Conservation (phyloP, 2,797 vertebrate genomes). For the Malurus leucopterus region DNA sequence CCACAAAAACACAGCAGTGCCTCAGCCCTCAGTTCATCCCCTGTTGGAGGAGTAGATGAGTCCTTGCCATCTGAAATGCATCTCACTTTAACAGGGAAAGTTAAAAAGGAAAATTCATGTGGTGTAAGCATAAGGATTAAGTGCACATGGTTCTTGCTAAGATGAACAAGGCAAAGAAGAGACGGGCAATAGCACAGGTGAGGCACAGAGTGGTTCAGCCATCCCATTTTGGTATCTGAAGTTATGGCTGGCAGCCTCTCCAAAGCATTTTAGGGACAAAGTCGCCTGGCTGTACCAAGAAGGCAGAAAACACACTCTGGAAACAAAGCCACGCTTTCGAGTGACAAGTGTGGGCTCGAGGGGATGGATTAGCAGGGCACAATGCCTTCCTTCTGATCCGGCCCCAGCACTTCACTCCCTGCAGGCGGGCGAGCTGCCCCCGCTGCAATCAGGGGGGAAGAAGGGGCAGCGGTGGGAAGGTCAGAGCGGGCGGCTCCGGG, state of each 20-base stretch:
- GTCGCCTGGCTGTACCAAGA: accelerated
- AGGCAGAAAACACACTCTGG: not conserved
- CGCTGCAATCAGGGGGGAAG: not conserved
- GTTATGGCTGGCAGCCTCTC: not conserved
- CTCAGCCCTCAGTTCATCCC: not conserved
- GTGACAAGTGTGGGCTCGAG: not conserved
- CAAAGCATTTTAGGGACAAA: not conserved
- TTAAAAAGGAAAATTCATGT: not conserved
- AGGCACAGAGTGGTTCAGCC: not conserved
- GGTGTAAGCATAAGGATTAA: not conserved
- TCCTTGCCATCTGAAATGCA: not conserved
- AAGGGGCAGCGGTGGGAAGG: not conserved
- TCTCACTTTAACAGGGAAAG: not conserved
- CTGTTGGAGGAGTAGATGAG: not conserved
- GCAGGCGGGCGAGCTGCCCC: not conserved
- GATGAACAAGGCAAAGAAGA: not conserved
- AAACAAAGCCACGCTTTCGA: not conserved
- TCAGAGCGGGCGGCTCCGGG: not conserved
- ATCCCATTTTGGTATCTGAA: not conserved
- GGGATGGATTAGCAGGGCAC: not conserved
- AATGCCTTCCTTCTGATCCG: not conserved
- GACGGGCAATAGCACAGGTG: accelerated
- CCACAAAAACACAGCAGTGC: accelerated
- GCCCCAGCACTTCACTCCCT: not conserved
- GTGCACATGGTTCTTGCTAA: not conserved